These are phyloP conservation scores for Hippocampus kuda DNA, from an alignment of 2,797 vertebrate species.

Conservation along the genomic window DNA sequence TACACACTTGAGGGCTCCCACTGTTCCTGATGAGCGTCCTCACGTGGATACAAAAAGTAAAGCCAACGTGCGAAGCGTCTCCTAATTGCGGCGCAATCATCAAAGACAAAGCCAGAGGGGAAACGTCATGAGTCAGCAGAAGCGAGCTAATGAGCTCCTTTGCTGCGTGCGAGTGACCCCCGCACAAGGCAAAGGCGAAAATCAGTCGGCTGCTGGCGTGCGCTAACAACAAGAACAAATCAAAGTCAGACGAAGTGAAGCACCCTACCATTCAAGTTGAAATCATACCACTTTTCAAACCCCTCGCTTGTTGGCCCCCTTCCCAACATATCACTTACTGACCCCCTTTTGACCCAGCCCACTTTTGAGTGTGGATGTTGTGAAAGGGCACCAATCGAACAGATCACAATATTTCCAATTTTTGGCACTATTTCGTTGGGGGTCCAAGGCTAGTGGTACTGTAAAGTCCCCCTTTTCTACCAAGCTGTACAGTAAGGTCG, in stretches of 20 bases:
- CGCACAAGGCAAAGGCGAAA: not conserved
- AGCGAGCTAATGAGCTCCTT: not conserved
- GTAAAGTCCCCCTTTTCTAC: not conserved
- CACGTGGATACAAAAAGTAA: not conserved
- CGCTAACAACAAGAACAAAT: not conserved
- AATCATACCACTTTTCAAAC: too few relatives aligned
- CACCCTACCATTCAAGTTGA: not conserved
- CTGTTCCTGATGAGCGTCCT: not conserved
- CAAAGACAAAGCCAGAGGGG: constrained; percentile 2
- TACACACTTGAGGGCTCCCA: not conserved
- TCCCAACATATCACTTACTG: not conserved
- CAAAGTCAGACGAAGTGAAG: not conserved
- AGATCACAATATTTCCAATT: too few relatives aligned
- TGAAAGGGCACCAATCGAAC: too few relatives aligned
- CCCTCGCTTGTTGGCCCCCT: too few relatives aligned
- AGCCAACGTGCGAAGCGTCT: not conserved
- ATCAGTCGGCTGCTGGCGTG: not conserved
- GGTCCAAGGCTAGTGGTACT: not conserved
- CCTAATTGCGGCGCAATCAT: constrained; percentile 1
- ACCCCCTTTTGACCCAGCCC: not conserved
- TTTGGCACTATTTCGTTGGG: not conserved
- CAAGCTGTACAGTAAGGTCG: not conserved
- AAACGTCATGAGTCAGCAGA: not conserved
- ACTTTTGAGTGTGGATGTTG: too few relatives aligned
- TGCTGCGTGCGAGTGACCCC: not conserved